These are phyloP conservation scores for Aptenodytes patagonicus DNA, from an alignment of 2,113 vertebrate genomes.

Conservation along the genomic window DNA sequence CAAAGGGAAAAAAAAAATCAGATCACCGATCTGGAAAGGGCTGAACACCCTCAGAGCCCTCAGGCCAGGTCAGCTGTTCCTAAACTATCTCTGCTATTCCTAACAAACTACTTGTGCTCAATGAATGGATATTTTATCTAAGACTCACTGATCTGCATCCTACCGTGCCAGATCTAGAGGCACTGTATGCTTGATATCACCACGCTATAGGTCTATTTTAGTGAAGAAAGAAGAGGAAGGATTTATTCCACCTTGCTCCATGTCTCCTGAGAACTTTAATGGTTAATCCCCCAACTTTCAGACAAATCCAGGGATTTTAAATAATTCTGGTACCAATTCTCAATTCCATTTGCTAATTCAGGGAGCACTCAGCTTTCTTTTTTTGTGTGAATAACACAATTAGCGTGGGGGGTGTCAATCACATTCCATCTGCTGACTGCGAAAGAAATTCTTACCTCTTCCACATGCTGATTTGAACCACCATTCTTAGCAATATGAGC, in stretches of 20 bases:
- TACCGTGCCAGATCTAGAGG: neutral
- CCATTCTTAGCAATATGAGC: neutral
- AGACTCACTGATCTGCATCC: neutral
- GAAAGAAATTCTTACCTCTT: conserved; percentile 33
- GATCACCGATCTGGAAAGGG: neutral
- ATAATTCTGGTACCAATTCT: neutral
- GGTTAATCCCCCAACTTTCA: neutral
- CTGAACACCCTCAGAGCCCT: neutral
- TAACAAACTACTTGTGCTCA: neutral
- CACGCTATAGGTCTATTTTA: neutral
- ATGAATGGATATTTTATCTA: neutral
- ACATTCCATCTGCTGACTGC: conserved; percentile 45
- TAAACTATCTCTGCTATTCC: neutral
- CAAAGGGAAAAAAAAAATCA: neutral
- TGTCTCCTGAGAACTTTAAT: neutral
- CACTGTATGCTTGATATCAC: neutral
- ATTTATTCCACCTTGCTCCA: neutral
- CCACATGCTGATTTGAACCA: neutral
- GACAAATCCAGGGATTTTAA: neutral
- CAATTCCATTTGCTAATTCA: neutral
- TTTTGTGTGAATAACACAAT: neutral
- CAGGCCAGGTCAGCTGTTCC: neutral
- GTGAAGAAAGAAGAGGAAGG: neutral
- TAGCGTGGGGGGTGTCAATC: neutral
- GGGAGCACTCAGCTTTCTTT: neutral